Conservation (phyloP, 2,113 vertebrate species). For the Elaphurus davidianus region DNA sequence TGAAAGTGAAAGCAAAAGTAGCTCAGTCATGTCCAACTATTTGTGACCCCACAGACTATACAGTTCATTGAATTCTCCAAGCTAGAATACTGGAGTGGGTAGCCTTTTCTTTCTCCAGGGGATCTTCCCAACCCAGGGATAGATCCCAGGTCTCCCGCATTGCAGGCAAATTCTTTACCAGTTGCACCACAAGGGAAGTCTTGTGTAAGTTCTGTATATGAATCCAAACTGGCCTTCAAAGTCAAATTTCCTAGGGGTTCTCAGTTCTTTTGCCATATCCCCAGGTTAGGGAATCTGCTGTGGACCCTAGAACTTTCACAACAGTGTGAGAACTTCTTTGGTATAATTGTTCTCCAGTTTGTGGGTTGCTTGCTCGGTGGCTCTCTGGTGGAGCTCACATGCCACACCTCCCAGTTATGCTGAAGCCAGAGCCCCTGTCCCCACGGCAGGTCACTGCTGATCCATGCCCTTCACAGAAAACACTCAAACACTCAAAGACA, state of each 20-base stretch:
- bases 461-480: not conserved
- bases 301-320: not conserved
- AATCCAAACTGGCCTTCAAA: not conserved
- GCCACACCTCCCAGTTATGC: not conserved
- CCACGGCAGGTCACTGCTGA: not conserved
- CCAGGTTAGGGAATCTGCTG: not conserved
- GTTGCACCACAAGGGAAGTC: not conserved
- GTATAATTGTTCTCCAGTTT: not conserved
- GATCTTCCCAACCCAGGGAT: not conserved
- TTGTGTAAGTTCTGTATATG: not conserved
- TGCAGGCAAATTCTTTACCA: not conserved
- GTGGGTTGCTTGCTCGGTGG: not conserved
- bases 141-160: not conserved
- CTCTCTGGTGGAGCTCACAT: not conserved
- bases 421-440: not conserved
- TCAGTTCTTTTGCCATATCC: not conserved
- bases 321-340: not conserved
- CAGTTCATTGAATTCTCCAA: not conserved
- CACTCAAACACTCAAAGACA: no score
- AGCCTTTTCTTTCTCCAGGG: not conserved
- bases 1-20: not conserved
- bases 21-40: not conserved
- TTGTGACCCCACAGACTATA: not conserved
- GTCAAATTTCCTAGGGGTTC: not conserved
- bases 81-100: not conserved